A percentile compares a stretch with the other conserved stretches of the same genome.
These are phyloP conservation scores for Tenrec ecaudatus DNA, from an alignment of 2,113 vertebrate species.

Conservation along the genomic window DNA sequence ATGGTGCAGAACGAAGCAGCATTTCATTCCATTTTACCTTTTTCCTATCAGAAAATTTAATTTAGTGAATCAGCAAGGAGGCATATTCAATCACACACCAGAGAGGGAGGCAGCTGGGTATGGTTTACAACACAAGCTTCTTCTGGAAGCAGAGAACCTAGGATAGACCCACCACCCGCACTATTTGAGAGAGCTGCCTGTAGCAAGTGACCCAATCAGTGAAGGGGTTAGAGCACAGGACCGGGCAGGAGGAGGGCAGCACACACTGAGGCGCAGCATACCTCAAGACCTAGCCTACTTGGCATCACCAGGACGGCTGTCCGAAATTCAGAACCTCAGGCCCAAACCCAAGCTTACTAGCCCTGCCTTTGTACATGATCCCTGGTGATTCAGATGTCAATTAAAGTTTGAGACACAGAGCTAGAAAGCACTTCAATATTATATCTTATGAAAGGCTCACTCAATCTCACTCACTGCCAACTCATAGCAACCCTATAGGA, in stretches of 20 bases:
- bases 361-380: constrained; percentile 15
- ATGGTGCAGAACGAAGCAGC: neutral
- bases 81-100: neutral
- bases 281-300: neutral
- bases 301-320: neutral
- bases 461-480: too few relatives aligned
- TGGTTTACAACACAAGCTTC: neutral
- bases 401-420: neutral
- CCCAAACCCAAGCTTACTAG: neutral
- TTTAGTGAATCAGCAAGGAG: neutral
- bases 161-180: neutral
- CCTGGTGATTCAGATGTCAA: neutral
- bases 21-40: neutral
- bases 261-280: neutral
- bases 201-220: neutral
- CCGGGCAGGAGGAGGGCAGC: neutral
- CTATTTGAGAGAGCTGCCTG: neutral
- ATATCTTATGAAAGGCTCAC: too few relatives aligned
- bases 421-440: too few relatives aligned
- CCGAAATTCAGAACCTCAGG: neutral
- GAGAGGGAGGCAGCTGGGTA: neutral
- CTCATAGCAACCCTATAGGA: too few relatives aligned
- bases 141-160: neutral
- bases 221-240: neutral
- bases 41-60: neutral